phyloP scores from a whole-genome alignment of 2,888 invertebrate genomes.

The Megalurothrips usitatus region DNA sequence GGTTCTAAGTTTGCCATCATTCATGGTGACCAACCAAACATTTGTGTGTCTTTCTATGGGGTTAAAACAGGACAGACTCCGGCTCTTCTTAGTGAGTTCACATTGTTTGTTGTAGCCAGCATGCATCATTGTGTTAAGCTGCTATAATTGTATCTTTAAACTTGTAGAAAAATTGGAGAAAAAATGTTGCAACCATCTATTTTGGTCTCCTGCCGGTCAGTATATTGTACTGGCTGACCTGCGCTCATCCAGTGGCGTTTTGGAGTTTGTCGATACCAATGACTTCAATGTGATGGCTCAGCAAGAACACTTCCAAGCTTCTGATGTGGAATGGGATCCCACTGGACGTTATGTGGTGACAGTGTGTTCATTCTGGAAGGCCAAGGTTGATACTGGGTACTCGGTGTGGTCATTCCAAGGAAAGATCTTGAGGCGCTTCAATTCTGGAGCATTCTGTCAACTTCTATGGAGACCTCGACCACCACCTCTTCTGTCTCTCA shows the following conservation, averaged over 20 bases:
- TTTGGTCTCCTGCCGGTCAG: constrained; percentile 95
- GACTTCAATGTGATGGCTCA: constrained; percentile 94
- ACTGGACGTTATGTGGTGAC: constrained; percentile 96
- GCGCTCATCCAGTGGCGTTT: constrained; percentile 73
- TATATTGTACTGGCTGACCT: constrained; percentile 91
- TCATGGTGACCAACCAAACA: constrained; percentile 83
- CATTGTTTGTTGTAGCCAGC: constrained; percentile 28
- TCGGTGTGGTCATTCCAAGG: constrained; percentile 98
- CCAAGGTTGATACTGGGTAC: constrained; percentile 80
- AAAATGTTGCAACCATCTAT: constrained; percentile 83
- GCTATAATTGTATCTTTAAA: constrained; percentile 23
- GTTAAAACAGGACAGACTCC: constrained; percentile 87
- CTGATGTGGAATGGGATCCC: constrained; percentile 99
- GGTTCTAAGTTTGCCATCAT: constrained; percentile 96
- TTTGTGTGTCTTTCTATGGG: constrained; percentile 88
- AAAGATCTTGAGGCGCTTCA: constrained; percentile 68
- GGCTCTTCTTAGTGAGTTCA: constrained; percentile 69
- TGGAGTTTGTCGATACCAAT: constrained; percentile 93
- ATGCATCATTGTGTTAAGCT: not conserved
- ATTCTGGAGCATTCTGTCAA: constrained; percentile 90
- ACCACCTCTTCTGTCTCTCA: constrained; percentile 71
- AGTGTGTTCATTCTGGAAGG: constrained; percentile 91
- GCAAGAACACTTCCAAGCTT: constrained; percentile 88
- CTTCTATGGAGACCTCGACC: constrained; percentile 95
- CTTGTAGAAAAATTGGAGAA: constrained; percentile 61